Evolutionary conservation across 2,113 vertebrate genomes (phyloP).

Genomic region (Trematomus loennbergii): DNA sequence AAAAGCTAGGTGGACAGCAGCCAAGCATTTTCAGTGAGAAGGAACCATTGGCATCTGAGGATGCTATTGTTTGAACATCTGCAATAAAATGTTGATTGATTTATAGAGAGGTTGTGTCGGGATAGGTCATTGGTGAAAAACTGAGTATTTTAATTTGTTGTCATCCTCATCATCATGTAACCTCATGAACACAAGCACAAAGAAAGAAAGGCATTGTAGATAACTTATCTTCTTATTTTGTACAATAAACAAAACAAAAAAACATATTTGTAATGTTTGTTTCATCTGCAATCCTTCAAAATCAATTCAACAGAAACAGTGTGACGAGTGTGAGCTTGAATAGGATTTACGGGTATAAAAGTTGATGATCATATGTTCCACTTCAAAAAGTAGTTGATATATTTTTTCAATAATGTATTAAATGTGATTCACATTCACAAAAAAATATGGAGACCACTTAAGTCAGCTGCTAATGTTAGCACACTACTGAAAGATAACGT

Average conservation of each 20-base stretch:
- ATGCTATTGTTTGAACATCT: slow-evolving; percentile 21
- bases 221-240: background rate
- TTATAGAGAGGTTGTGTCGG: background rate
- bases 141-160: background rate
- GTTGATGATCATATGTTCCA: no score
- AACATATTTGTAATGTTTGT: background rate
- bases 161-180: background rate
- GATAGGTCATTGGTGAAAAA: background rate
- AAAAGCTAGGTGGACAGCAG: slow-evolving; percentile 24
- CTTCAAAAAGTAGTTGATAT: no score
- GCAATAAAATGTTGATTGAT: background rate
- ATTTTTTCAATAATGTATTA: no score
- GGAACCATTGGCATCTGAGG: background rate
- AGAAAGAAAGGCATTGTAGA: background rate
- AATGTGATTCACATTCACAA: no score
- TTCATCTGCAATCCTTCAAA: background rate
- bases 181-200: background rate
- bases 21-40: background rate
- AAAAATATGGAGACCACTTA: no score
- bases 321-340: no score
- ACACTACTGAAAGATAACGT: no score
- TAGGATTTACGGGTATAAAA: no score
- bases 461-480: no score
- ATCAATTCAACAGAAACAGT: no score
- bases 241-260: background rate